Percentiles rank a stretch among this genome's conserved stretches.
Conservation (phyloP, 1,140 invertebrate genomes). For the Ostrea denselamellosa region DNA sequence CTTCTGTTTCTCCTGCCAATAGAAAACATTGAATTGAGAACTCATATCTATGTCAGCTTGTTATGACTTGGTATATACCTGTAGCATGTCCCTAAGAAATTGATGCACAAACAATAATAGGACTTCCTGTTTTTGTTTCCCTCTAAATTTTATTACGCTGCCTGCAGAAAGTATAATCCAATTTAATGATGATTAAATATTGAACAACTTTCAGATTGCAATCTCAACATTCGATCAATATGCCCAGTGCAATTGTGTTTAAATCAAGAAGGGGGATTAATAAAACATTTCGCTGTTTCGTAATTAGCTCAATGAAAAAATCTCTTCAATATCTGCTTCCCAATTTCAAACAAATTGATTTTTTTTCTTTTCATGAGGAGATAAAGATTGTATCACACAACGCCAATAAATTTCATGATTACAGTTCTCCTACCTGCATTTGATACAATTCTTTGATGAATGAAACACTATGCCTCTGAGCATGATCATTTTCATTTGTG, state of each 20-base stretch:
- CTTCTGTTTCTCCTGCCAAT: conserved; percentile 84
- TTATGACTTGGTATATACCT: not conserved
- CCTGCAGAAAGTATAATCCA: not conserved
- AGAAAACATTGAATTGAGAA: not conserved
- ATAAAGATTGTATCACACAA: not conserved
- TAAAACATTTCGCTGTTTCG: not conserved
- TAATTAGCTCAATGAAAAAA: not conserved
- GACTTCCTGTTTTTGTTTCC: not conserved
- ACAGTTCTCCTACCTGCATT: not conserved
- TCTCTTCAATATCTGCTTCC: not conserved
- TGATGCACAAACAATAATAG: not conserved
- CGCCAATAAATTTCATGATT: not conserved
- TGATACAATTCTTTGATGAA: not conserved
- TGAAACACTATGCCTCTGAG: too few species aligned
- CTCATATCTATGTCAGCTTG: not conserved
- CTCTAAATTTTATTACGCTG: not conserved
- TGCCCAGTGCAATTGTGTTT: not conserved
- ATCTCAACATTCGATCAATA: conserved; percentile 14
- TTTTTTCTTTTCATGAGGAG: not conserved
- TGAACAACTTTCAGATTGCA: not conserved
- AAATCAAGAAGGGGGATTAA: not conserved
- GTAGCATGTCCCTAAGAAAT: not conserved
- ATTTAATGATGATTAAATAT: not conserved
- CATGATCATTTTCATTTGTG: too few species aligned
- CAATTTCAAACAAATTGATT: not conserved